Evolutionary conservation across 2,797 vertebrate species (phyloP).

Genomic region (Esox masquinongy): DNA sequence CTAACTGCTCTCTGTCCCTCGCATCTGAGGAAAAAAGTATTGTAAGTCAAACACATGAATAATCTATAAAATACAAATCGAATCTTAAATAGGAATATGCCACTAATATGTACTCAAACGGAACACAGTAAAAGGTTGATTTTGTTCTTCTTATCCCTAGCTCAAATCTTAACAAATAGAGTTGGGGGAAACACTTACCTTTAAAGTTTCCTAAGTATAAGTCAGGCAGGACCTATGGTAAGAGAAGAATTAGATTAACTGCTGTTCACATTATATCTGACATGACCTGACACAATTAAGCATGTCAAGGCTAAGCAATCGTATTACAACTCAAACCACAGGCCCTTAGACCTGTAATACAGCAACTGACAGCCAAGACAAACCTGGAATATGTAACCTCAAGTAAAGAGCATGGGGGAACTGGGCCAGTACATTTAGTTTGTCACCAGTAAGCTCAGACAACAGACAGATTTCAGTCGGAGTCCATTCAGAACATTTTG

Average conservation of each 20-base stretch:
- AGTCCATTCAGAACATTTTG: constrained; percentile 10
- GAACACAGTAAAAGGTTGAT: neutral
- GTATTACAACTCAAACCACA: neutral
- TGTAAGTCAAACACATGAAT: neutral
- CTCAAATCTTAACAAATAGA: neutral
- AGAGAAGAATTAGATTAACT: constrained; percentile 28
- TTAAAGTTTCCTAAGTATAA: constrained; percentile 95
- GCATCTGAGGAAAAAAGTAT: constrained; percentile 77
- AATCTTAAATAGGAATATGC: neutral
- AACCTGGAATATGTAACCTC: neutral
- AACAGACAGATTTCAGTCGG: constrained; percentile 14
- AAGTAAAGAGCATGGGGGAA: constrained; percentile 1
- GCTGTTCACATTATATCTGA: neutral
- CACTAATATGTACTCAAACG: neutral
- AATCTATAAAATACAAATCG: neutral
- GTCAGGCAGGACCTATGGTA: constrained; percentile 86
- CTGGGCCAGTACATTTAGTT: constrained; percentile 26
- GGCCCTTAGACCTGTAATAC: neutral
- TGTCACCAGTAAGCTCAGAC: constrained; percentile 5
- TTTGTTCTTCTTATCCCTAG: neutral
- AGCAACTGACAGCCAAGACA: neutral
- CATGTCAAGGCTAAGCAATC: neutral
- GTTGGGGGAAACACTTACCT: constrained; percentile 72
- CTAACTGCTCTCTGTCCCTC: constrained; percentile 85
- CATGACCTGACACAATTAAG: neutral